These are phyloP conservation scores for Emmelina monodactyla DNA, from an alignment of 2,888 invertebrate species.

Conservation along the genomic window DNA sequence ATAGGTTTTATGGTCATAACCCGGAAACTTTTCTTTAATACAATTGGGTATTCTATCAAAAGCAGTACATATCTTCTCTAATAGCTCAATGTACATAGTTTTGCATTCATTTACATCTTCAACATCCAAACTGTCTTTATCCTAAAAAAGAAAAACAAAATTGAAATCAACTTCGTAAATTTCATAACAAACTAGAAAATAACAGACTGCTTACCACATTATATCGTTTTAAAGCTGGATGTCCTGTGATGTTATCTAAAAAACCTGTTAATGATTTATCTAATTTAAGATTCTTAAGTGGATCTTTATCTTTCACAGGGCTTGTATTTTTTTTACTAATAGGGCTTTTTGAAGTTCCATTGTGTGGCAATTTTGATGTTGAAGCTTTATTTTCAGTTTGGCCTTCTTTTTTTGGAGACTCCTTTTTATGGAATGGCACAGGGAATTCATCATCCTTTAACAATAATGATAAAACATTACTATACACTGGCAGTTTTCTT, in stretches of 20 bases:
- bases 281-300: constrained; percentile 29
- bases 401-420: too few relatives aligned
- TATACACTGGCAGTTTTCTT: too few relatives aligned
- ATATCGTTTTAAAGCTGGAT: constrained; percentile 24
- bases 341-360: too few relatives aligned
- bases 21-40: constrained; percentile 67
- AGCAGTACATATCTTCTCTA: constrained; percentile 70
- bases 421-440: too few relatives aligned
- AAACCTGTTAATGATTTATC: constrained; percentile 29
- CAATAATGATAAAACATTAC: too few relatives aligned
- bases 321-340: too few relatives aligned
- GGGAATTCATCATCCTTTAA: too few relatives aligned
- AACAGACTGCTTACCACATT: constrained; percentile 29
- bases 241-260: constrained; percentile 24
- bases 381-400: too few relatives aligned
- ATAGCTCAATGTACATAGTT: constrained; percentile 64
- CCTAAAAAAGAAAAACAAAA: too few relatives aligned
- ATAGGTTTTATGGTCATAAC: constrained; percentile 65
- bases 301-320: constrained; percentile 31
- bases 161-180: too few relatives aligned
- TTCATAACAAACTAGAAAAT: too few relatives aligned
- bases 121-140: constrained; percentile 16
- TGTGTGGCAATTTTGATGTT: too few relatives aligned
- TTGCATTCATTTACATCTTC: constrained; percentile 41
- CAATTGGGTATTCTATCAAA: constrained; percentile 71